Evolutionary conservation across 2,113 vertebrate genomes (phyloP), one percentile per base, ranked within the genome.

Genomic region (Gnathonemus echidnorhynchus): DNA sequence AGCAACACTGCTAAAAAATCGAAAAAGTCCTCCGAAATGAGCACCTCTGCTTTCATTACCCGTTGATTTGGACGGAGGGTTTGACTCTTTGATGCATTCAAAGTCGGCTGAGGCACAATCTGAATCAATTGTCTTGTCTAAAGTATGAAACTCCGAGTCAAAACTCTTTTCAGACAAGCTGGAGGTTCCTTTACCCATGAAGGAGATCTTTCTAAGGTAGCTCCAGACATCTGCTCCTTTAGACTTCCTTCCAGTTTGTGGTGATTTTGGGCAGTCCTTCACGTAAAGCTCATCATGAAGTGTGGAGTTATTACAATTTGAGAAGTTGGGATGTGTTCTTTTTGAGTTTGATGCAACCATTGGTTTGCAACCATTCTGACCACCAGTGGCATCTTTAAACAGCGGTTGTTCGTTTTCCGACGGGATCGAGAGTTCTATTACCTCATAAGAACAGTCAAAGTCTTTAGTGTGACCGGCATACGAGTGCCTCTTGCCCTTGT

Each of bases 201-300:
- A 90, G 48, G 97, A 97, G 93, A 98, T 96, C 91, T 96, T 96
- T 95, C 95, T 97, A 92, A 98, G 92, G 94, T 98, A 98, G 92
- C 94, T 97, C 97, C 97, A 98, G 89, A 98, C 96, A 77, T 97
- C 97, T 46, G 95, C 95, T 88, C 94, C 94, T 90, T 95, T 97
- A 21, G 95, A 93, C 90, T 91, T 95, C 90, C 94, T 96, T 88
- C 92, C 93, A 89, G 95, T 94, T 77, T 91, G 93, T 0, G 95
- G 92, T 89, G 94, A 93, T 92, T 93, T 93, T 3, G 92, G 77
- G 92, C 95, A 95, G 27, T 93, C 94, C 91, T 94, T 96, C 77
- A 92, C 91, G 91, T 89, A 91, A 24, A 93, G 91, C 66, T 96
- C 96, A 83, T 97, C 96, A 46, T 89, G 93, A 86, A 92, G 39